phyloP scores from a whole-genome alignment of 2,113 vertebrate genomes.

The Leptobrachium ailaonicum region DNA sequence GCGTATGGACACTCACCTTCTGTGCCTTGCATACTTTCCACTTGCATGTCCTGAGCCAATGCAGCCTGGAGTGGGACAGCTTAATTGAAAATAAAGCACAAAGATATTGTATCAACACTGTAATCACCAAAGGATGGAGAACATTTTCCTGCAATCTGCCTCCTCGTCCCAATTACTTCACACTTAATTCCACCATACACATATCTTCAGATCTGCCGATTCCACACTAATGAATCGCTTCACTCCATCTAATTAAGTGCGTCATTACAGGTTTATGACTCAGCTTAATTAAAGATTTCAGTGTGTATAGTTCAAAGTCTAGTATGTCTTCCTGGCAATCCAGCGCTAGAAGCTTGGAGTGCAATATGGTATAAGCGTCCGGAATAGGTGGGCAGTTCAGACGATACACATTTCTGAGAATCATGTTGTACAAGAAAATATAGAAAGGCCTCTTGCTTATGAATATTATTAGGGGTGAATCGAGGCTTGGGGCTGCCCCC shows the following conservation, averaged over 20 bases:
- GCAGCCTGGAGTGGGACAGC: conserved; percentile 96
- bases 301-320: conserved; percentile 37
- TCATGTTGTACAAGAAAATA: no score
- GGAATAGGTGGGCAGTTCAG: no score
- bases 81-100: conserved; percentile 61
- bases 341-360: no score
- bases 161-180: conserved; percentile 54
- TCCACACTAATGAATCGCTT: conserved; percentile 66
- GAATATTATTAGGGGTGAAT: no score
- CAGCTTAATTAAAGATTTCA: conserved; percentile 65
- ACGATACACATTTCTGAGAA: no score
- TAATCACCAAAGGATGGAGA: neutral
- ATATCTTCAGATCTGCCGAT: conserved; percentile 19
- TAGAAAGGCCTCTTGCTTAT: no score
- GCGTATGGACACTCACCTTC: conserved; percentile 76
- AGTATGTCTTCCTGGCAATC: accelerated
- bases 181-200: conserved; percentile 13
- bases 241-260: conserved; percentile 63
- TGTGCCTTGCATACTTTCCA: conserved; percentile 93
- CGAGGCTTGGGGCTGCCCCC: no score
- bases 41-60: conserved; percentile 92
- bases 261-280: conserved; percentile 60
- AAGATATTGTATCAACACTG: no score
- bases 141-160: conserved; percentile 38
- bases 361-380: no score